These are phyloP conservation scores for Panthera leo DNA, from an alignment of 2,113 vertebrate genomes.

Conservation along the genomic window DNA sequence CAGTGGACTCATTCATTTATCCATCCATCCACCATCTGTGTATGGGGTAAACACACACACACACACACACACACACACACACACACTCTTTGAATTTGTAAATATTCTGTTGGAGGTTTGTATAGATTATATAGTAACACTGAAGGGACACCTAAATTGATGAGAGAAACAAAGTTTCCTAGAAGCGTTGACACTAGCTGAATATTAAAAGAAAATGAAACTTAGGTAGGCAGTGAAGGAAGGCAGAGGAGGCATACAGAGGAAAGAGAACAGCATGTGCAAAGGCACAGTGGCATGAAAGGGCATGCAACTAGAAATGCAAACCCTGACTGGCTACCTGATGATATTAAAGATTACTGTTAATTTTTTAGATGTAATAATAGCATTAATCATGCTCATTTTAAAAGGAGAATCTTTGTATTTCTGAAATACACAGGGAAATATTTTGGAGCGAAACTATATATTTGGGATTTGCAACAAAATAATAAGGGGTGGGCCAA, in stretches of 20 bases:
- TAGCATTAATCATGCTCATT: not conserved
- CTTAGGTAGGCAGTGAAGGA: not conserved
- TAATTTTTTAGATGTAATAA: not conserved
- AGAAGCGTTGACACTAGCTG: not conserved
- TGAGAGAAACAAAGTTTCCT: not conserved
- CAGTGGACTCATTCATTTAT: not conserved
- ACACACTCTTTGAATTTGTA: not conserved
- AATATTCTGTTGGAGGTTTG: not conserved
- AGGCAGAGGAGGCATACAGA: not conserved
- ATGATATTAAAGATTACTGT: not conserved
- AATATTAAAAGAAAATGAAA: slow-evolving; percentile 35
- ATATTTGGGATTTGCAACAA: not conserved
- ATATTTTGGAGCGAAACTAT: not conserved
- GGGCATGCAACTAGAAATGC: not conserved
- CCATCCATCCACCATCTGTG: not conserved
- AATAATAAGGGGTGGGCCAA: not conserved
- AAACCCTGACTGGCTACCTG: not conserved
- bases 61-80: not conserved
- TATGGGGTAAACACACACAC: not conserved
- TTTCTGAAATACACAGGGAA: slow-evolving; percentile 18
- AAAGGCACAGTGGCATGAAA: not conserved
- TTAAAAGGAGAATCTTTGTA: not conserved
- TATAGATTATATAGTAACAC: not conserved
- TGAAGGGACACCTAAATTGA: not conserved
- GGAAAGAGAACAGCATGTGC: not conserved